Base-by-base conservation (phyloP, 2,797 vertebrate species). In the Simalia tracyae region DNA sequence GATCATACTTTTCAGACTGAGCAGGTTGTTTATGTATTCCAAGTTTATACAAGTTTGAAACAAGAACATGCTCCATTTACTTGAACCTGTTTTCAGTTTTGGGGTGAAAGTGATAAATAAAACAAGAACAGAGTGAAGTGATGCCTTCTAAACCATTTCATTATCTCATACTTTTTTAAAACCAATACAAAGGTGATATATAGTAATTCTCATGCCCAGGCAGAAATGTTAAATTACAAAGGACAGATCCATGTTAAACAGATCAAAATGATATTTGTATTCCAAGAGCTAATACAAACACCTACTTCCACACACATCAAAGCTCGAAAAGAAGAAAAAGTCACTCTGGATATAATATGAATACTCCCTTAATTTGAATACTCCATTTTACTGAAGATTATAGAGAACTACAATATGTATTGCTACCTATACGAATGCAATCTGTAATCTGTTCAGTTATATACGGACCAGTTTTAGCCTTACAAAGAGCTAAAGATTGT, bases 121-220 rank as follows among this genome's bases (percentile, higher is more conserved):
- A 84, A 17, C 57, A 3, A 31, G 26, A 50, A 50, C 84, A 31
- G 15, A 46, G 2, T 97, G 93, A 96, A 96, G 93, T 90, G 96
- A 94, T 94, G 93, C 26, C 92, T 93, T 96, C 95, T 93, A 86
- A 95, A 95, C 96, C 93, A 90, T 90, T 81, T 93, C 72, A 46
- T 92, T 89, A 92, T 63, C 61, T 50, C 81, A 92, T 84, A 26
- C 24, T 42, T 81, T 92, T 92, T 87, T 64, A 63, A 81, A 42
- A 92, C 76, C 68, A 50, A 64, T 46, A 87, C 60, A 59, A 64
- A 60, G 50, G 36, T 88, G 89, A 84, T 36, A 84, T 36, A 59
- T 14, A 17, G 17, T 90, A 93, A 90, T 36, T 96, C 96, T 96
- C 95, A 97, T 95, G 95, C 94, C 94, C 90, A 94, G 93, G 93